Evolutionary conservation across 1,140 invertebrate genomes (phyloP).

Genomic region (Scaptomyza montana): DNA sequence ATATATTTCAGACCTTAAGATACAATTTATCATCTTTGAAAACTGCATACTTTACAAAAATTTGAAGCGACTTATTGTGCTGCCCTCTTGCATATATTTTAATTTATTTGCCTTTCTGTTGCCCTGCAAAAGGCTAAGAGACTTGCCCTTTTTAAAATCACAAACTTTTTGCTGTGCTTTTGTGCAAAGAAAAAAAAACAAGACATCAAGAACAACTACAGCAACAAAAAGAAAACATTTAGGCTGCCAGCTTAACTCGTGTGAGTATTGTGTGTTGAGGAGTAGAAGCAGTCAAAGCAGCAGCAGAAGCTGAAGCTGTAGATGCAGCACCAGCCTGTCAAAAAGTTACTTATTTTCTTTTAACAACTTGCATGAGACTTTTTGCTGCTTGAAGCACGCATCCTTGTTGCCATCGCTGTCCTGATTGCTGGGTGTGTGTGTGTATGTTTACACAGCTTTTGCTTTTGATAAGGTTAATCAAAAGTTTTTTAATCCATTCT

Average conservation of each 20-base stretch:
- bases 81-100: conserved; percentile 71
- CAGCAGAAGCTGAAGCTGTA: conserved; percentile 7
- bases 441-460: conserved; percentile 76
- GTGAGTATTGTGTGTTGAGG: conserved; percentile 53
- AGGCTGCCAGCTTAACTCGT: conserved; percentile 55
- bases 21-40: conserved; percentile 41
- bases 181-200: conserved; percentile 62
- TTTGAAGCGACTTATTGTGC: conserved; percentile 52
- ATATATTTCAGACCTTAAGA: conserved; percentile 12
- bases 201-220: conserved; percentile 29
- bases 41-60: conserved; percentile 28
- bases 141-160: conserved; percentile 71
- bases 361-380: conserved; percentile 80
- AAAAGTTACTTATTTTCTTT: conserved; percentile 83
- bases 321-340: conserved; percentile 57
- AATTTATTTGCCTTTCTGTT: conserved; percentile 67
- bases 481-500: conserved; percentile 83
- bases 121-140: conserved; percentile 62
- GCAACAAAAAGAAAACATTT: conserved; percentile 36
- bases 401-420: conserved; percentile 25
- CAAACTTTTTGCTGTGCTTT: conserved; percentile 72
- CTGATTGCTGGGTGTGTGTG: conserved; percentile 63
- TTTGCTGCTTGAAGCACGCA: conserved; percentile 36
- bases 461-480: conserved; percentile 83
- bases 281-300: conserved; percentile 35